phyloP scores from a whole-genome alignment of 2,888 invertebrate species.

The Chloroclysta siterata region DNA sequence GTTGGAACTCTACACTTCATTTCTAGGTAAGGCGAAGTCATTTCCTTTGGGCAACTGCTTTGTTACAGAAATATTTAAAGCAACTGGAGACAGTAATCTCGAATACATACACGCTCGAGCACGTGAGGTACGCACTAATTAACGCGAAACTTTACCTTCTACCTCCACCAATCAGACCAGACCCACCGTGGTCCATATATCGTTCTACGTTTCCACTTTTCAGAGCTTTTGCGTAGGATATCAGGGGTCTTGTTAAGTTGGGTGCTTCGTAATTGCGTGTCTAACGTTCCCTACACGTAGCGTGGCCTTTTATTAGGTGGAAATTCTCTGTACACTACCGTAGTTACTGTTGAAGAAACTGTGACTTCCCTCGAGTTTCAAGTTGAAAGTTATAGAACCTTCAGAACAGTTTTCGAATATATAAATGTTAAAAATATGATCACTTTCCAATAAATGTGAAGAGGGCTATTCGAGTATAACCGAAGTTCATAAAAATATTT shows the following conservation, averaged over 20 bases:
- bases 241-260: constrained; percentile 66
- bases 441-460: constrained; percentile 41
- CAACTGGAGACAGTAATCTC: constrained; percentile 59
- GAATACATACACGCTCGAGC: constrained; percentile 71
- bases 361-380: constrained; percentile 47
- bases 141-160: constrained; percentile 79
- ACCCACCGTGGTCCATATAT: constrained; percentile 63
- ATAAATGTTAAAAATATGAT: constrained; percentile 34
- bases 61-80: constrained; percentile 52
- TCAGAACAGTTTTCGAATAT: constrained; percentile 44
- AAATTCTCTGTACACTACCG: constrained; percentile 78
- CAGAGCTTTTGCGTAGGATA: constrained; percentile 55
- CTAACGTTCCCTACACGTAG: constrained; percentile 81
- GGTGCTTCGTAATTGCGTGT: constrained; percentile 78
- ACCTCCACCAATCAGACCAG: constrained; percentile 66
- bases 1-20: constrained; percentile 1
- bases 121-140: constrained; percentile 82
- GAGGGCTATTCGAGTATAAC: constrained; percentile 37
- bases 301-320: constrained; percentile 83
- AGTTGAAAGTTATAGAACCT: constrained; percentile 66
- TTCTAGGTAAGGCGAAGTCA: neutral
- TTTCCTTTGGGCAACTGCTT: constrained; percentile 4
- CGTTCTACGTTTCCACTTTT: constrained; percentile 57
- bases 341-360: constrained; percentile 42
- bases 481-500: constrained; percentile 55